Evolutionary conservation across 2,113 vertebrate species (phyloP).

Genomic region (Falcunculus frontatus): DNA sequence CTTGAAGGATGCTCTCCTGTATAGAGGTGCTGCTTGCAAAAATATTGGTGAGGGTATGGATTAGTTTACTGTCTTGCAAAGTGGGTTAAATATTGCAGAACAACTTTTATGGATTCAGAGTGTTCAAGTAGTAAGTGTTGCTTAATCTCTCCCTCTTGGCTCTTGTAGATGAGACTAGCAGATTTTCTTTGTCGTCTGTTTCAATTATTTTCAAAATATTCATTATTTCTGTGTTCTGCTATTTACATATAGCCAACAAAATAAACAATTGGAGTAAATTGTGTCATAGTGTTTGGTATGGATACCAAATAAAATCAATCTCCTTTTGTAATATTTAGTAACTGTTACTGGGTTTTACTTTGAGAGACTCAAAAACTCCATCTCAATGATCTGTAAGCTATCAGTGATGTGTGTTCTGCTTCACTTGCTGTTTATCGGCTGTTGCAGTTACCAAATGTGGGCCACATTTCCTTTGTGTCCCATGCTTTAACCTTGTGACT

Average conservation of each 20-base stretch:
- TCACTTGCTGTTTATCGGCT: not conserved
- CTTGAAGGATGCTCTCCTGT: not conserved
- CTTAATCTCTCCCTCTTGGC: not conserved
- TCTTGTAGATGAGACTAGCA: not conserved
- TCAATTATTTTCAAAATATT: not conserved
- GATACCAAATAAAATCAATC: not conserved
- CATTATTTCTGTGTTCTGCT: not conserved
- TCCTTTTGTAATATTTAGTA: not conserved
- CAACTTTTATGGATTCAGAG: not conserved
- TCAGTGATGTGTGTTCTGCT: not conserved
- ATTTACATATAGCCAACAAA: not conserved
- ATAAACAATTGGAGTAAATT: not conserved
- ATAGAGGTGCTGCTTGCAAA: rapidly evolving
- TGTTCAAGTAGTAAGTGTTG: not conserved
- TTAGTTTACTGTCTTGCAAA: not conserved
- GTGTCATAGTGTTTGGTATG: not conserved
- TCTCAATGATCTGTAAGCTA: not conserved
- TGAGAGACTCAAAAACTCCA: not conserved
- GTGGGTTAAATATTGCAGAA: not conserved
- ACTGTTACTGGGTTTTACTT: not conserved
- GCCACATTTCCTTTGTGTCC: not conserved
- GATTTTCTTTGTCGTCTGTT: not conserved
- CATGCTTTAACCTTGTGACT: not conserved
- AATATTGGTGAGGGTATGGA: not conserved
- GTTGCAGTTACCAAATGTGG: not conserved